These are phyloP conservation scores for Pachymerium ferrugineum DNA, from an alignment of 2,888 invertebrate species.

Conservation along the genomic window DNA sequence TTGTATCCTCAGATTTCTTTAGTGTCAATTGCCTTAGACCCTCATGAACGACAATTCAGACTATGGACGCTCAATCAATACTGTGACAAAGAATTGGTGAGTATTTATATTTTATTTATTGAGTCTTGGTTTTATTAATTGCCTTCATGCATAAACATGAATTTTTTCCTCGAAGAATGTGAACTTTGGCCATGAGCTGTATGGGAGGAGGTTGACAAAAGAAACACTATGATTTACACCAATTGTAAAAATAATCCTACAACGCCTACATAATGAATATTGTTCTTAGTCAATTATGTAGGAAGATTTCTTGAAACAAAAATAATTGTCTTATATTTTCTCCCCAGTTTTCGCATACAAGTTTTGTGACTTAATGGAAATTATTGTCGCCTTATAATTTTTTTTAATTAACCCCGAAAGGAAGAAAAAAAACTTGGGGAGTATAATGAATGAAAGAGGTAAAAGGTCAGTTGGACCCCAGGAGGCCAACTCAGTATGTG, in stretches of 20 bases:
- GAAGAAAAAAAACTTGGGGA: background rate
- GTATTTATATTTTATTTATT: conserved; percentile 6
- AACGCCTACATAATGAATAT: background rate
- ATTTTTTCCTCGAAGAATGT: background rate
- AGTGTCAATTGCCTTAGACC: conserved; percentile 5
- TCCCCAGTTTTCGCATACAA: no score
- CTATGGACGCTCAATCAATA: background rate
- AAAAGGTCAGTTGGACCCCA: conserved; percentile 20
- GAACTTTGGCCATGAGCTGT: conserved; percentile 17
- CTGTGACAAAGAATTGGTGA: conserved; percentile 23
- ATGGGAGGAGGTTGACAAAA: background rate
- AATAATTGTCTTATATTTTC: no score
- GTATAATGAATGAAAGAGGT: conserved; percentile 21
- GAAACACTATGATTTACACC: background rate
- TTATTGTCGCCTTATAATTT: background rate
- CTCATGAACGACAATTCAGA: background rate
- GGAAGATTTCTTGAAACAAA: no score
- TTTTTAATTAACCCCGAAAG: background rate
- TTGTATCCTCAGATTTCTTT: conserved; percentile 20
- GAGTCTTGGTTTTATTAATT: conserved; percentile 2
- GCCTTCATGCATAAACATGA: conserved; percentile 15
- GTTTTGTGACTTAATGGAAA: no score
- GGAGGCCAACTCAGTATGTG: conserved; percentile 1
- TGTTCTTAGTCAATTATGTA: background rate
- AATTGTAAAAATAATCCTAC: background rate